A percentile compares a stretch with the other conserved stretches of the same genome.
These are phyloP conservation scores for Oeneis ivallda DNA, from an alignment of 2,888 invertebrate genomes.

Conservation along the genomic window DNA sequence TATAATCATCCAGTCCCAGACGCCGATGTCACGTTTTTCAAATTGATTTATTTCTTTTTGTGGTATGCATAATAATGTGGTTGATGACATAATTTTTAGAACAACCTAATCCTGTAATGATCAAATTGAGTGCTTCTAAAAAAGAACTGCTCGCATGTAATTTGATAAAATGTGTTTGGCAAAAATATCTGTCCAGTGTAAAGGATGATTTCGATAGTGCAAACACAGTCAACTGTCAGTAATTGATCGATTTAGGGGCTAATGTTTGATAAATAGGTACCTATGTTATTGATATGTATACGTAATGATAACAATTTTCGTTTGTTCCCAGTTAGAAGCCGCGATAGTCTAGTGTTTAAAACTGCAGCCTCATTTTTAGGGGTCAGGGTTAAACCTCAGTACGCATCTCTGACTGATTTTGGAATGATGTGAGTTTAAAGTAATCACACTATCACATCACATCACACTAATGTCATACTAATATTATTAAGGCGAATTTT, in stretches of 20 bases:
- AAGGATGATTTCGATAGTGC: not conserved
- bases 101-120: not conserved
- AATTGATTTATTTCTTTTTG: not conserved
- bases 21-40: not conserved
- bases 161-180: not conserved
- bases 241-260: not conserved
- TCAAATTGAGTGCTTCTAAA: not conserved
- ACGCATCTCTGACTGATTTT: too few species aligned
- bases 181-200: slow-evolving; percentile 3
- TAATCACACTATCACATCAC: too few species aligned
- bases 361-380: too few species aligned
- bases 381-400: too few species aligned
- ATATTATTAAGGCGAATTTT: too few species aligned
- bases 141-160: not conserved
- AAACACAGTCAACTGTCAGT: not conserved
- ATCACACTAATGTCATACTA: too few species aligned
- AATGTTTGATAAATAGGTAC: not conserved
- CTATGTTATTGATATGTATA: not conserved
- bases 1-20: not conserved
- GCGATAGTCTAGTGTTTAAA: too few species aligned
- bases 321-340: too few species aligned
- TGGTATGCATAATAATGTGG: not conserved
- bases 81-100: not conserved
- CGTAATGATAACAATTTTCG: not conserved
- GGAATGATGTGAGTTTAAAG: too few species aligned